A percentile compares a stretch with the other conserved stretches of the same genome.
phyloP scores from a whole-genome alignment of 2,888 invertebrate genomes.

The Tachystola acroxantha region DNA sequence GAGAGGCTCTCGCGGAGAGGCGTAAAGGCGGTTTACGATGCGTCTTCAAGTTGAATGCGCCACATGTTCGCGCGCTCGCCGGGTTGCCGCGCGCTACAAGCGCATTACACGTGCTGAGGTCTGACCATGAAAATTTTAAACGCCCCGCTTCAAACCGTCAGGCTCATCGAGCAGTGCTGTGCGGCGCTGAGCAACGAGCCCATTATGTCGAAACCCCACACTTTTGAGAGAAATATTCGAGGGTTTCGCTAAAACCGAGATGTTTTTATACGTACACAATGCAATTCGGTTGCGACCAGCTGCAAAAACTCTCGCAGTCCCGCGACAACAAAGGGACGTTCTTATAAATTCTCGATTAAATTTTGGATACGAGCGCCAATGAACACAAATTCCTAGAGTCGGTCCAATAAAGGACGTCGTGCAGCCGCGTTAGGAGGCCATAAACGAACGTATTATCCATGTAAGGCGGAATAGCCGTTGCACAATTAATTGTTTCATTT shows the following conservation, averaged over 20 bases:
- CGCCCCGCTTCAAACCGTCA: slow-evolving; percentile 56
- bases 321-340: slow-evolving; percentile 61
- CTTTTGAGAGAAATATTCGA: slow-evolving; percentile 34
- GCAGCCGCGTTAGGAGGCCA: slow-evolving; percentile 77
- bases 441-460: slow-evolving; percentile 79
- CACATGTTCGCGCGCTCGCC: slow-evolving; percentile 63
- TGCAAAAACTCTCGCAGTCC: slow-evolving; percentile 54
- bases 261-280: slow-evolving; percentile 51
- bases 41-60: slow-evolving; percentile 70
- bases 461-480: slow-evolving; percentile 79
- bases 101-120: slow-evolving; percentile 68
- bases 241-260: slow-evolving; percentile 40
- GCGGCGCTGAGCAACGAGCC: slow-evolving; percentile 26
- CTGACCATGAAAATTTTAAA: slow-evolving; percentile 75
- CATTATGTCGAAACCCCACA: slow-evolving; percentile 20
- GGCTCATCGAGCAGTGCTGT: slow-evolving; percentile 28
- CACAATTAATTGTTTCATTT: slow-evolving; percentile 79
- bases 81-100: slow-evolving; percentile 61
- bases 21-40: slow-evolving; percentile 76
- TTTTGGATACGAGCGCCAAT: slow-evolving; percentile 75
- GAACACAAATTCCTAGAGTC: slow-evolving; percentile 77
- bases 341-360: slow-evolving; percentile 75
- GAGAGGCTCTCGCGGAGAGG: slow-evolving; percentile 66
- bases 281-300: slow-evolving; percentile 50
- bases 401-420: slow-evolving; percentile 76